Evolutionary conservation across 2,113 vertebrate species (phyloP), one percentile per base, ranked within the genome.

Genomic region (Podilymbus podiceps): DNA sequence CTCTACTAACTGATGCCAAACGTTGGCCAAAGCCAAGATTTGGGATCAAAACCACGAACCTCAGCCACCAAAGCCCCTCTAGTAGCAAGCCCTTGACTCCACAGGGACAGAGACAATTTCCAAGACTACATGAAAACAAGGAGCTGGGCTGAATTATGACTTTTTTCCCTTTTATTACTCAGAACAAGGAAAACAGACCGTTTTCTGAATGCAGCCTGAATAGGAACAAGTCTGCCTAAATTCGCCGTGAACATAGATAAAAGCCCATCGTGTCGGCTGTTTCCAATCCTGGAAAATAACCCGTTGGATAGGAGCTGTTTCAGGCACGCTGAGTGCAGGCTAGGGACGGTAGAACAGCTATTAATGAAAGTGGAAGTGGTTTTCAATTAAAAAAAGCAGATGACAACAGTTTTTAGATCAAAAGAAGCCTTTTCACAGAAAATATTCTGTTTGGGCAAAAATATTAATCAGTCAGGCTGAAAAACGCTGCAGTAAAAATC

Each of bases 381-480:
- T 94, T 90, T 74, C 90, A 52, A 94, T 94, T 53, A 28, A 55
- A 67, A 89, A 42, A 83, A 82, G 63, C 46, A 4, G 0, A 67
- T 38, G 76, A 35, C 60, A 68, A 77, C 33, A 49, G 80, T 18
- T 89, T 87, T 78, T 35, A 91, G 91, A 89, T 91, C 93, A 91
- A 94, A 95, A 64, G 74, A 5, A 89, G n/a, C 74, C 10, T 79
- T 85, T 55, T 28, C 60, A 62, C 76, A 27, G 77, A n/a, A 69
- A 38, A 0, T 21, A 14, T 62, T 77, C 60, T 22, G 86, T 46
- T 55, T 18, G 64, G 68, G 77, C 80, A 38, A 71, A 93, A 85
- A 66, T 13, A 35, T 52, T 35, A 53, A 90, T 94, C 75, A 15
- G 52, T 67, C 80, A 49, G 72, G 38, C 55, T 46, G 75, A 38